These are phyloP conservation scores for Macropodus opercularis DNA, from an alignment of 2,797 vertebrate genomes.

Conservation along the genomic window DNA sequence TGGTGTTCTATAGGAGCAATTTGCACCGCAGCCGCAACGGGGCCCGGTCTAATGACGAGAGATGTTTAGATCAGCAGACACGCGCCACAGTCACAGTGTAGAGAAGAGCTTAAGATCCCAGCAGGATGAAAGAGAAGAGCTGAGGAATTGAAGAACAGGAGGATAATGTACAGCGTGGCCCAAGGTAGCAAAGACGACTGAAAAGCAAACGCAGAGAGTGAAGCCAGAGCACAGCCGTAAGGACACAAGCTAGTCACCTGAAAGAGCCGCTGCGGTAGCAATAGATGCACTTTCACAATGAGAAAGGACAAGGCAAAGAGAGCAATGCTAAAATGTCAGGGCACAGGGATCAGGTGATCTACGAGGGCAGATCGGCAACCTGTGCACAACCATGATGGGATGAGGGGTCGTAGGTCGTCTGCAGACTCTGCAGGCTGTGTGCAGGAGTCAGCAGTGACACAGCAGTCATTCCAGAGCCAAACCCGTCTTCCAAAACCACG, in stretches of 20 bases:
- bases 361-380: slow-evolving; percentile 32
- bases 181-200: slow-evolving; percentile 2
- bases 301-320: slow-evolving; percentile 60
- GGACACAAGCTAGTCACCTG: slow-evolving; percentile 17
- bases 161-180: background rate
- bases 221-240: background rate
- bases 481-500: slow-evolving; percentile 55
- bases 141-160: background rate
- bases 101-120: slow-evolving; percentile 35
- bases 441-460: slow-evolving; percentile 58
- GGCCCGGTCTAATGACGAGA: slow-evolving; percentile 59
- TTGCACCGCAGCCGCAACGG: slow-evolving; percentile 57
- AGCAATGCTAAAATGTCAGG: slow-evolving; percentile 70
- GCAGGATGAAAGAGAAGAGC: slow-evolving; percentile 13
- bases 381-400: slow-evolving; percentile 20
- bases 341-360: slow-evolving; percentile 19
- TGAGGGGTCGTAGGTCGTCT: slow-evolving; percentile 46
- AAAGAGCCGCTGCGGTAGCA: slow-evolving; percentile 54
- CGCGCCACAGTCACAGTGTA: slow-evolving; percentile 32
- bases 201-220: background rate
- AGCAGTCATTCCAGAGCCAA: slow-evolving; percentile 23
- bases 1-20: slow-evolving; percentile 59
- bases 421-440: slow-evolving; percentile 57
- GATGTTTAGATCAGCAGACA: slow-evolving; percentile 56
- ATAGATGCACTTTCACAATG: slow-evolving; percentile 46